A percentile compares a stretch with the other conserved stretches of the same genome.
Evolutionary conservation across 2,113 vertebrate genomes (phyloP).

Genomic region (Solenodon paradoxus): DNA sequence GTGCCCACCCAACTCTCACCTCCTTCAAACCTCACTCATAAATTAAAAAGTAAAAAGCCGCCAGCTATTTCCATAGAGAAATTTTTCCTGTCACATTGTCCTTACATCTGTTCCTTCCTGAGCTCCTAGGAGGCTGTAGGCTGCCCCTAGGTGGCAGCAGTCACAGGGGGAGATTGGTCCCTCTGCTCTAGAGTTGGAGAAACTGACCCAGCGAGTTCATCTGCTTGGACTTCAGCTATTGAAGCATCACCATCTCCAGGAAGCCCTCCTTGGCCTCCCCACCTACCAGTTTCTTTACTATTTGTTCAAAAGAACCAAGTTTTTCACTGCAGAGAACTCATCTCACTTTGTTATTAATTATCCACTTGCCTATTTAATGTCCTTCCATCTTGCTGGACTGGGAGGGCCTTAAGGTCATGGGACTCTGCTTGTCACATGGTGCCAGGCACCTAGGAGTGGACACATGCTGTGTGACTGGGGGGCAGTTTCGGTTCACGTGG

Average conservation of each 20-base stretch:
- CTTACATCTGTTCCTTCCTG: neutral
- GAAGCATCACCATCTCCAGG: neutral
- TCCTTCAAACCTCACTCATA: neutral
- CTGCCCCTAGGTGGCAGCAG: neutral
- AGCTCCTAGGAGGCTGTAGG: neutral
- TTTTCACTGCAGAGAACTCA: neutral
- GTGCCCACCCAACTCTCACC: neutral
- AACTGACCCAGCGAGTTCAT: neutral
- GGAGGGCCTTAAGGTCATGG: neutral
- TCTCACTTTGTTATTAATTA: neutral
- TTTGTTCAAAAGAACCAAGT: neutral
- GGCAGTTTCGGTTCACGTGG: neutral
- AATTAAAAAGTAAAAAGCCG: neutral
- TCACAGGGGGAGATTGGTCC: neutral
- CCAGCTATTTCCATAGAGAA: neutral
- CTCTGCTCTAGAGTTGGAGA: neutral
- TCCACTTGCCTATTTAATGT: neutral
- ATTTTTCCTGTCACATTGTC: neutral
- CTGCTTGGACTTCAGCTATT: neutral
- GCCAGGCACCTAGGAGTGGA: accelerated
- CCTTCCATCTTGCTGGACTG: neutral
- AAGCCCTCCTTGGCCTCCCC: neutral
- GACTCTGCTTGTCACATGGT: neutral
- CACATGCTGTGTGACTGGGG: neutral
- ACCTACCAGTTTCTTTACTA: neutral